Conservation (phyloP, 1,140 invertebrate species). For the Nylanderia fulva region DNA sequence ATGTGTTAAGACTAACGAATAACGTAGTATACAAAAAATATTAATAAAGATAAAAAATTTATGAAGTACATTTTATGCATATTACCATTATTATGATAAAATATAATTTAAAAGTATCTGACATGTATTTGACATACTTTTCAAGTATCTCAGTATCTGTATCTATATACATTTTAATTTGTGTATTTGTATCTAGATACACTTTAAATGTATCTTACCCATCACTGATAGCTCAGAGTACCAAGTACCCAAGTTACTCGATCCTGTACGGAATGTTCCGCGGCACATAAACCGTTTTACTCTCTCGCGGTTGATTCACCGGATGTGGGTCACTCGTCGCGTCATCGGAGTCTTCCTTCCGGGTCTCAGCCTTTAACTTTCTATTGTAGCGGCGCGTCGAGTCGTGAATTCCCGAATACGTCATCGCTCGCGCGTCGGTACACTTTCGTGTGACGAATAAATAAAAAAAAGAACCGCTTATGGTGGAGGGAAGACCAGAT, state of each 20-base stretch:
- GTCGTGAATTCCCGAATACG: conserved; percentile 63
- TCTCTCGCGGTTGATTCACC: conserved; percentile 60
- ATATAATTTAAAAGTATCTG: no score
- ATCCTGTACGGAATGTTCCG: conserved; percentile 5
- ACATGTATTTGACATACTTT: no score
- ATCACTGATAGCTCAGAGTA: no score
- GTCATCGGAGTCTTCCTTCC: conserved; percentile 79
- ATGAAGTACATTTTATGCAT: no score
- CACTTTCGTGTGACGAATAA: conserved; percentile 72
- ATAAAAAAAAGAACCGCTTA: conserved; percentile 4
- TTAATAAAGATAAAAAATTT: no score
- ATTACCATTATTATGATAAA: no score
- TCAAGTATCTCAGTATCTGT: no score
- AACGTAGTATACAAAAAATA: no score
- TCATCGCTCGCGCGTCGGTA: conserved; percentile 65
- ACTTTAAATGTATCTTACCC: no score
- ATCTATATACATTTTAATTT: no score
- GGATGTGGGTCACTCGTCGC: conserved; percentile 80
- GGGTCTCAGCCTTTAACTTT: conserved; percentile 81
- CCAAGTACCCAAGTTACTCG: conserved; percentile 10
- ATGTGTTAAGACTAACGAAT: no score
- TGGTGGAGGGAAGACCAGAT: not conserved
- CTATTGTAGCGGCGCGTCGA: conserved; percentile 76
- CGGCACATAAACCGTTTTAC: conserved; percentile 5
- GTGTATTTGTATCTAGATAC: no score